Evolutionary conservation across 2,797 vertebrate species (phyloP).

Genomic region (Peromyscus eremicus): DNA sequence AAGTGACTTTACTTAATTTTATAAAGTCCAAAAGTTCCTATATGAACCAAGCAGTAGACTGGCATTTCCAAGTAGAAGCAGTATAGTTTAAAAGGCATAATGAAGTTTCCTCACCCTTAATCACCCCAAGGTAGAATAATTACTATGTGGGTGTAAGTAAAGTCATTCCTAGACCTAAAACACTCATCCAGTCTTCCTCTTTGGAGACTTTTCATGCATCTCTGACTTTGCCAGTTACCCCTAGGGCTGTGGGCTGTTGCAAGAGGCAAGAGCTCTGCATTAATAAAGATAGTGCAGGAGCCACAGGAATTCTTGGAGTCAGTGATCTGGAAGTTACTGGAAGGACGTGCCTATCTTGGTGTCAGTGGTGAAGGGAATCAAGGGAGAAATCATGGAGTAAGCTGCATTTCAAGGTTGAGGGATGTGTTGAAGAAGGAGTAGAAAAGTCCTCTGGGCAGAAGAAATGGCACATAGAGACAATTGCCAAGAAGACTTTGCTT

Average conservation of each 20-base stretch:
- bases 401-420: neutral
- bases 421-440: neutral
- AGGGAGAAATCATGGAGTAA: neutral
- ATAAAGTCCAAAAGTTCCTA: constrained; percentile 4
- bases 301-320: neutral
- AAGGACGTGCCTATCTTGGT: neutral
- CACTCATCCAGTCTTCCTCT: neutral
- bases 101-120: neutral
- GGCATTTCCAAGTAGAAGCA: constrained; percentile 16
- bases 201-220: neutral
- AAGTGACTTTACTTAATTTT: neutral
- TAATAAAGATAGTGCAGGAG: neutral
- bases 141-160: neutral
- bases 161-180: constrained; percentile 27
- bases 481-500: neutral
- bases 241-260: neutral
- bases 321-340: neutral
- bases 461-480: neutral
- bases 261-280: neutral
- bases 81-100: constrained; percentile 44
- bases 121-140: neutral
- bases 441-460: neutral
- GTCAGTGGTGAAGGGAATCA: neutral
- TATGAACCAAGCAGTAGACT: neutral
- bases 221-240: constrained; percentile 36